These are phyloP conservation scores for Spodoptera picta DNA, from an alignment of 2,888 invertebrate species.

Conservation along the genomic window DNA sequence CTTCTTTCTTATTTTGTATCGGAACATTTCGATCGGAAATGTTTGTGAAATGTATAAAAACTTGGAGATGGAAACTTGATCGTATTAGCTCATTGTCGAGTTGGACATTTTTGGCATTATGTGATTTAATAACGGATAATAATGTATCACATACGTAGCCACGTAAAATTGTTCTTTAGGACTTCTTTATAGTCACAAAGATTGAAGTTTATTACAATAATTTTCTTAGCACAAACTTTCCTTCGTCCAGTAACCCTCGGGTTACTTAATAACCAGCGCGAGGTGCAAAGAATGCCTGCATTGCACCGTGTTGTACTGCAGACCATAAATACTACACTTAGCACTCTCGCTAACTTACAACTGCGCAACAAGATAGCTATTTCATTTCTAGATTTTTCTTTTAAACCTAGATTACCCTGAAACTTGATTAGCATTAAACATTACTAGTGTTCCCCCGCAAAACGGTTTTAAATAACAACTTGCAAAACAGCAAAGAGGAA, in stretches of 20 bases:
- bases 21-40: too few species aligned
- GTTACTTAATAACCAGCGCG: not conserved
- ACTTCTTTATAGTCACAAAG: too few species aligned
- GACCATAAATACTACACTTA: constrained; percentile 17
- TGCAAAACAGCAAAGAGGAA: constrained; percentile 17
- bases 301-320: constrained; percentile 3
- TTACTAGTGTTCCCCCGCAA: constrained; percentile 9
- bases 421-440: constrained; percentile 19
- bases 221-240: too few species aligned
- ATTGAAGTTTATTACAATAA: too few species aligned
- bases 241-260: not conserved
- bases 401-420: constrained; percentile 19
- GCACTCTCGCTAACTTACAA: constrained; percentile 22
- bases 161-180: too few species aligned
- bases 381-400: constrained; percentile 38
- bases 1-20: constrained; percentile 17
- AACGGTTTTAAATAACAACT: constrained; percentile 19
- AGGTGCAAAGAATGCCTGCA: constrained; percentile 10
- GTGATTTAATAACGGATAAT: too few species aligned
- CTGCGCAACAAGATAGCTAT: constrained; percentile 33
- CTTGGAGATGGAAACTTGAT: too few species aligned
- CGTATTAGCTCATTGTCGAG: too few species aligned
- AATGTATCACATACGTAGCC: too few species aligned
- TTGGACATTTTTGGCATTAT: too few species aligned
- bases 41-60: too few species aligned